These are phyloP conservation scores for Nothobranchius furzeri DNA, from an alignment of 2,113 vertebrate species.

Conservation along the genomic window DNA sequence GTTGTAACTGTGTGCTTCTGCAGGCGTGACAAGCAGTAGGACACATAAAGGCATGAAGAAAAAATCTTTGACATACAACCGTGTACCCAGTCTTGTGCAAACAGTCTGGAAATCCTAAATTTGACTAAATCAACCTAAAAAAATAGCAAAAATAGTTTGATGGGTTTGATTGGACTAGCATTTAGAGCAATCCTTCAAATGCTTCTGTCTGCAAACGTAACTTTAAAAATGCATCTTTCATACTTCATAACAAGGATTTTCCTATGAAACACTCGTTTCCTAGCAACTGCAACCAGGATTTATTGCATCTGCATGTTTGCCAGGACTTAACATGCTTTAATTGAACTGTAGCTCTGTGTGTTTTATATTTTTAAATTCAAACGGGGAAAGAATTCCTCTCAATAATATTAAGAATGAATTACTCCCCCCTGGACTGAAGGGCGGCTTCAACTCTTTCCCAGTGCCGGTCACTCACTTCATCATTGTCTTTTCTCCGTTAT, in stretches of 20 bases:
- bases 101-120: neutral
- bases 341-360: slow-evolving; percentile 39
- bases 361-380: slow-evolving; percentile 4
- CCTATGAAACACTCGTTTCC: slow-evolving; percentile 78
- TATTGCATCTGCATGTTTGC: slow-evolving; percentile 51
- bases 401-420: neutral
- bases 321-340: slow-evolving; percentile 55
- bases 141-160: neutral
- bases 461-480: slow-evolving; percentile 47
- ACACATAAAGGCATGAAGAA: neutral
- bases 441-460: slow-evolving; percentile 32
- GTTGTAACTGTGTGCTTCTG: slow-evolving; percentile 39
- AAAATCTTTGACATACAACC: slow-evolving; percentile 9
- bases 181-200: slow-evolving; percentile 38
- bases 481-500: slow-evolving; percentile 48
- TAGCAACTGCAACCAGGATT: slow-evolving; percentile 79
- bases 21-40: slow-evolving; percentile 11
- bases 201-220: slow-evolving; percentile 61
- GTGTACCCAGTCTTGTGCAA: neutral
- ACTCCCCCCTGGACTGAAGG: slow-evolving; percentile 15
- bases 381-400: neutral
- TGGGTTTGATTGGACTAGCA: neutral
- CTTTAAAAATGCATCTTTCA: slow-evolving; percentile 77
- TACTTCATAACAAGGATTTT: slow-evolving; percentile 78
- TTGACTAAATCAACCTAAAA: slow-evolving; percentile 1